phyloP scores from a whole-genome alignment of 2,797 vertebrate genomes.

The Loriculus beryllinus region DNA sequence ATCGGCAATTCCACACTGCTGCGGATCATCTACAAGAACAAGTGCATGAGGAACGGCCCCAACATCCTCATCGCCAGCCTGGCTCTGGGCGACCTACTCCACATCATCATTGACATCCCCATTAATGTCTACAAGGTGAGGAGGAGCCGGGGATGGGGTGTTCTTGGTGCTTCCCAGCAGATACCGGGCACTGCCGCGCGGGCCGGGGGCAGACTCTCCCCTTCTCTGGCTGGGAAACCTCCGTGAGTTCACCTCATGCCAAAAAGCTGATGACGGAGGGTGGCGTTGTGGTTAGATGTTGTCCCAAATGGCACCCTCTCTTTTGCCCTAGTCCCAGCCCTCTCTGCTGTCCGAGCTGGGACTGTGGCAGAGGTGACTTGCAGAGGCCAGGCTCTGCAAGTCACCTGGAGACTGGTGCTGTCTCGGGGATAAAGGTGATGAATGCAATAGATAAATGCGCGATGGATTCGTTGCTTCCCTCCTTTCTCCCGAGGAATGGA shows the following conservation, averaged over 20 bases:
- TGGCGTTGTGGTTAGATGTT: background rate
- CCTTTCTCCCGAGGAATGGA: background rate
- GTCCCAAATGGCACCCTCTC: background rate
- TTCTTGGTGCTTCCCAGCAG: background rate
- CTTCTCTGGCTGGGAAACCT: background rate
- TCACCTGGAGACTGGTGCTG: background rate
- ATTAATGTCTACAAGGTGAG: constrained; percentile 91
- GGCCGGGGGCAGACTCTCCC: no score
- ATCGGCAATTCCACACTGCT: constrained; percentile 88
- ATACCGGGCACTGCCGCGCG: no score
- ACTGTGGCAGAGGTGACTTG: background rate
- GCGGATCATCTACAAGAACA: constrained; percentile 90
- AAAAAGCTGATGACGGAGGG: background rate
- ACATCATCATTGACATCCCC: constrained; percentile 90
- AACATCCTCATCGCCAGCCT: constrained; percentile 91
- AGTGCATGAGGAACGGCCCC: constrained; percentile 90
- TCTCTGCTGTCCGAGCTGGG: background rate
- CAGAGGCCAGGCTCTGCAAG: background rate
- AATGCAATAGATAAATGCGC: background rate
- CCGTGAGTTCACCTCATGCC: background rate
- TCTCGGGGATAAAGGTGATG: background rate
- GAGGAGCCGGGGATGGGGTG: background rate
- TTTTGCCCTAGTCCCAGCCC: background rate
- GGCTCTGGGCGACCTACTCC: constrained; percentile 88
- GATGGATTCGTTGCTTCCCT: background rate